A percentile compares a stretch with the other conserved stretches of the same genome.
Conservation (phyloP, 2,888 invertebrate species). For the Callosobruchus maculatus region DNA sequence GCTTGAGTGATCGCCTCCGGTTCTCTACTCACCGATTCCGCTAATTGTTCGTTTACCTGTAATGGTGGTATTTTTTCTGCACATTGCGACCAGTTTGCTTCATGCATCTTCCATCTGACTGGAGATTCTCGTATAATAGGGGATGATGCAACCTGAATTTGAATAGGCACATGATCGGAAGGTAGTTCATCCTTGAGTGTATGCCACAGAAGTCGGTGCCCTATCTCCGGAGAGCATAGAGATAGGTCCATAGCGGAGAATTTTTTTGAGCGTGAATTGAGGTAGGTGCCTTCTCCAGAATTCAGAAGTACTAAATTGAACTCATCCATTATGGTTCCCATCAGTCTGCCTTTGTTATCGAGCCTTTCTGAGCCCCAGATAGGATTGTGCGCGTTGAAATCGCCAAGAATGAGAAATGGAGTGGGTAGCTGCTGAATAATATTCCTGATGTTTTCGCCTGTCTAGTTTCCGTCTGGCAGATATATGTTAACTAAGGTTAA, state of each 20-base stretch:
- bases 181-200: not conserved
- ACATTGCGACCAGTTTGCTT: not conserved
- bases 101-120: not conserved
- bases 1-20: not conserved
- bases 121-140: not conserved
- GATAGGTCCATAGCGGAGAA: not conserved
- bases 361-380: no score
- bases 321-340: not conserved
- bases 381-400: no score
- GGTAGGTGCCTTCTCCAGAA: not conserved
- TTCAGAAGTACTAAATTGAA: not conserved
- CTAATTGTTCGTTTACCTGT: not conserved
- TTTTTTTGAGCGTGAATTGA: not conserved
- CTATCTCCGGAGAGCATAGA: not conserved
- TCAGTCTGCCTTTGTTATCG: not conserved
- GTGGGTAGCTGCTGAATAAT: no score
- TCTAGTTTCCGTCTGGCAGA: no score
- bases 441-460: no score
- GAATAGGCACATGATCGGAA: not conserved
- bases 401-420: no score
- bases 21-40: not conserved
- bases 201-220: not conserved
- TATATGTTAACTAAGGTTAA: no score
- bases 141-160: not conserved
- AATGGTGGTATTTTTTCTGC: not conserved